These are phyloP conservation scores for Hirtodrosophila trivittata DNA, from an alignment of 2,888 invertebrate genomes.

Conservation along the genomic window DNA sequence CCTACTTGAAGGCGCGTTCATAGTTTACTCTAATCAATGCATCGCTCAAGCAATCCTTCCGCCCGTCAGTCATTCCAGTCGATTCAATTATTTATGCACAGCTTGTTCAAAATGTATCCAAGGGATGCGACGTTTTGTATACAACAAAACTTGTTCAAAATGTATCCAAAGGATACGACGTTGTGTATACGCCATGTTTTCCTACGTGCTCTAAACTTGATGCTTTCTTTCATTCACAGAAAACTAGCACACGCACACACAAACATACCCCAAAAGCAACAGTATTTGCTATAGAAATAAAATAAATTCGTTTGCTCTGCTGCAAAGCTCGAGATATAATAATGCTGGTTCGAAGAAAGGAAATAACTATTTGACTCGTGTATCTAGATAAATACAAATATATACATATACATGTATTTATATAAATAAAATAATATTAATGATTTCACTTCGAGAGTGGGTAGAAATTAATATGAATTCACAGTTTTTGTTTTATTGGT, in stretches of 20 bases:
- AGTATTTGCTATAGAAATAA: slow-evolving; percentile 19
- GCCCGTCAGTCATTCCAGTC: slow-evolving; percentile 15
- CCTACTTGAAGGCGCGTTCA: slow-evolving; percentile 15
- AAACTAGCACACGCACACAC: slow-evolving; percentile 3
- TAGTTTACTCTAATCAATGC: slow-evolving; percentile 30
- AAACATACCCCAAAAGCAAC: slow-evolving; percentile 8
- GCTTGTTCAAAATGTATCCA: slow-evolving; percentile 47
- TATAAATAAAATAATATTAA: too few relatives aligned
- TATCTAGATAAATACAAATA: too few relatives aligned
- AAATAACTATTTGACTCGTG: too few relatives aligned
- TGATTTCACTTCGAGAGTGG: too few relatives aligned
- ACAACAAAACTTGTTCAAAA: slow-evolving; percentile 45
- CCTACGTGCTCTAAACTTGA: slow-evolving; percentile 43
- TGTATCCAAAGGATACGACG: slow-evolving; percentile 38
- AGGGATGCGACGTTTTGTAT: slow-evolving; percentile 1
- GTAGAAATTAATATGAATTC: too few relatives aligned
- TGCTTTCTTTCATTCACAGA: slow-evolving; percentile 7
- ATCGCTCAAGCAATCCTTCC: slow-evolving; percentile 23
- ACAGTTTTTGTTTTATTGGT: too few relatives aligned
- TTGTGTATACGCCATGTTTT: slow-evolving; percentile 41
- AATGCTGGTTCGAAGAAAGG: too few relatives aligned
- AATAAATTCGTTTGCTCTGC: neutral
- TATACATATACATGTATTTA: too few relatives aligned
- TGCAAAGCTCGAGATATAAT: too few relatives aligned
- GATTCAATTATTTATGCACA: slow-evolving; percentile 45